Conservation (phyloP, 2,888 invertebrate species). For the Norana najaformis region DNA sequence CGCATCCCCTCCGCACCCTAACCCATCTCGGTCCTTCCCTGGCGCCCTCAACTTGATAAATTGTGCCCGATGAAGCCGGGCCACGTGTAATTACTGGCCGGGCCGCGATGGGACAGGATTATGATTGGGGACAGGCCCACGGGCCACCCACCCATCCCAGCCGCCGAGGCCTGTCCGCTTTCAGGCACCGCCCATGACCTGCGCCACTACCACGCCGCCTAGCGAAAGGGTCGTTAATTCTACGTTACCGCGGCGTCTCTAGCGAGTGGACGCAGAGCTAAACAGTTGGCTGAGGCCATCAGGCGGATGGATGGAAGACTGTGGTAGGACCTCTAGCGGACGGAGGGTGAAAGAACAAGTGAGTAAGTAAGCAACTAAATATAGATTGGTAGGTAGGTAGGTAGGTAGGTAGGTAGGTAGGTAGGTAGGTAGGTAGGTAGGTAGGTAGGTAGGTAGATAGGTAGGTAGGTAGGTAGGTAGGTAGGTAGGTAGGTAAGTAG, state of each 20-base stretch:
- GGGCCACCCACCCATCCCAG: conserved; percentile 17
- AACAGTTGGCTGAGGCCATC: background rate
- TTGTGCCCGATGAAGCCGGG: background rate
- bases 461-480: no score
- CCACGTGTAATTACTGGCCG: conserved; percentile 20
- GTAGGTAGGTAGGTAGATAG: no score
- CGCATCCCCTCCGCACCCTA: background rate
- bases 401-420: background rate
- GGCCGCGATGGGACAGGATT: conserved; percentile 5
- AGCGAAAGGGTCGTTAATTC: background rate
- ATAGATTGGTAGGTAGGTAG: background rate
- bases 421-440: background rate
- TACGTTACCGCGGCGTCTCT: background rate
- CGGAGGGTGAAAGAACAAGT: background rate
- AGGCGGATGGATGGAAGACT: background rate
- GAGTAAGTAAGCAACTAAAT: background rate
- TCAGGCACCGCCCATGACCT: background rate
- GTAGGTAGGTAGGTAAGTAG: background rate
- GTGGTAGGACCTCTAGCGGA: background rate
- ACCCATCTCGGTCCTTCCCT: background rate
- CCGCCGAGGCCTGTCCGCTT: background rate
- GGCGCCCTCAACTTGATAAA: conserved; percentile 22
- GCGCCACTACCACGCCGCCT: background rate
- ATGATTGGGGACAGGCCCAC: conserved; percentile 17
- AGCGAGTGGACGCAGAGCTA: background rate